phyloP scores from a whole-genome alignment of 2,888 invertebrate species.

The Podabrus alpinus region DNA sequence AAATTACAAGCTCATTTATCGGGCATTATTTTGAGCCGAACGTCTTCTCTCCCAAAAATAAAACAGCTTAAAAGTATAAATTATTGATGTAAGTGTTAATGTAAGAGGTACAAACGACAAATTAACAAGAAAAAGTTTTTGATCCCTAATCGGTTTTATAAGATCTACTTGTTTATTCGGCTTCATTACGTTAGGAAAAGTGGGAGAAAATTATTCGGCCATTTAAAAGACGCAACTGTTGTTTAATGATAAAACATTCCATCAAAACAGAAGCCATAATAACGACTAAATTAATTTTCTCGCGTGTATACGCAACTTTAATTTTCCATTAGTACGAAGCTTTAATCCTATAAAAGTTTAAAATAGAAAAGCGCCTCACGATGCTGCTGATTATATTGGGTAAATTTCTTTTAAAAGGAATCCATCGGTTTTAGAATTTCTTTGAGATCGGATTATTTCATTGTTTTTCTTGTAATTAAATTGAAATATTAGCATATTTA shows the following conservation, averaged over 20 bases:
- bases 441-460: constrained; percentile 26
- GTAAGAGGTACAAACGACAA: constrained; percentile 22
- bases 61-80: background rate
- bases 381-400: constrained; percentile 16
- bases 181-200: constrained; percentile 30
- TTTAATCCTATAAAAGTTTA: constrained; percentile 30
- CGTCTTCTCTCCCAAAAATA: background rate
- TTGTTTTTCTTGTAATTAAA: constrained; percentile 29
- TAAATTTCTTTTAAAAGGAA: constrained; percentile 18
- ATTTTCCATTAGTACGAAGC: constrained; percentile 35
- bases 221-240: constrained; percentile 34
- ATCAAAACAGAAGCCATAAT: constrained; percentile 35
- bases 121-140: constrained; percentile 42
- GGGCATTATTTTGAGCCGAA: background rate
- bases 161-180: constrained; percentile 7
- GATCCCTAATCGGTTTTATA: constrained; percentile 25
- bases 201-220: constrained; percentile 27
- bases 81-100: background rate
- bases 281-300: constrained; percentile 37
- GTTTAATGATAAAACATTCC: constrained; percentile 40
- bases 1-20: background rate
- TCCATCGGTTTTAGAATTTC: constrained; percentile 14
- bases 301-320: constrained; percentile 36
- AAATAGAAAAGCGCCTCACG: constrained; percentile 22
- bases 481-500: constrained; percentile 30